Base-by-base conservation (phyloP, 2,797 vertebrate genomes). In the Sandelia bainsii region DNA sequence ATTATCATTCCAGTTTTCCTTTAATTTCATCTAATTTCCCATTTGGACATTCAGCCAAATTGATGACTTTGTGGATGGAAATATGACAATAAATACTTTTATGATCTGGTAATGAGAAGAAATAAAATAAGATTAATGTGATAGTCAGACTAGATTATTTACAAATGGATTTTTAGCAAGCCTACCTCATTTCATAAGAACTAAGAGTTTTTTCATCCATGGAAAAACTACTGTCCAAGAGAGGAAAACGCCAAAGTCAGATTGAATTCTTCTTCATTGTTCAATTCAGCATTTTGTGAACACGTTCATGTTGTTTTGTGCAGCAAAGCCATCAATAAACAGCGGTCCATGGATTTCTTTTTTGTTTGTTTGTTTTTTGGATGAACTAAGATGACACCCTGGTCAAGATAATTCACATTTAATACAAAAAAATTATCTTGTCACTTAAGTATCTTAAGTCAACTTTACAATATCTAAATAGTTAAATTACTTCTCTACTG, bases 91-190 rank as follows among this genome's bases (percentile, higher is more conserved):
- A 73, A 70, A 81, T 34, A 69, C 5, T 74, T 80, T 90, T 72
- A 85, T 82, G 72, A 87, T 76, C 66, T 82, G 75, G 45, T 61
- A 77, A 74, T 45, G 48, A 57, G 56, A 86, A 51, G 53, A 8
- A 32, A 32, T 8, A 25, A 81, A 73, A 79, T 87, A 81, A 83
- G 86, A 82, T 27, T 71, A 65, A 66, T 78, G 40, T 56, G 63
- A 75, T 49, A 64, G 62, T 59, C 46, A 45, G 17, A 14, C 69
- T 50, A 23, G 23, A 64, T 45, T 58, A 34, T 42, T 16, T 42
- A 59, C 77, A 57, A 59, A 59, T 8, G 39, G 20, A 77, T 58
- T 51, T 64, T 60, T 40, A 65, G 50, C 37, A 72, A 75, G 37
- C 20, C 40, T 37, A 12, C 5, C n/a, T 17, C 1, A 22, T 53